phyloP scores from a whole-genome alignment of 2,888 invertebrate species.

The Drosophila meridionalis region DNA sequence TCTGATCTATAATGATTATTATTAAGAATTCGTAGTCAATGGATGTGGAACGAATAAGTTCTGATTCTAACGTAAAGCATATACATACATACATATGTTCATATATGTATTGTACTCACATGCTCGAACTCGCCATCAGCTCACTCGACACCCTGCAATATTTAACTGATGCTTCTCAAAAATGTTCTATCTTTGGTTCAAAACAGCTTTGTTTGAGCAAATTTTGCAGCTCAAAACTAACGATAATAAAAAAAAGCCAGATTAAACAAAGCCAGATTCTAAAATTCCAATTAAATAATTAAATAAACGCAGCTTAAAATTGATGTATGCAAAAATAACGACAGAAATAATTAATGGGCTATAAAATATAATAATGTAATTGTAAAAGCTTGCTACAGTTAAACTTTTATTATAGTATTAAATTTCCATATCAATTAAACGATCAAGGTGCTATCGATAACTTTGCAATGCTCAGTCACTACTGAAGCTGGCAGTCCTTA shows the following conservation, averaged over 20 bases:
- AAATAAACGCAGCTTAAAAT: not conserved
- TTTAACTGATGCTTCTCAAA: not conserved
- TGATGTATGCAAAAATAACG: not conserved
- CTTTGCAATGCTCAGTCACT: not conserved
- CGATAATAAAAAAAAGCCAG: too few relatives aligned
- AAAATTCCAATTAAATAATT: not conserved
- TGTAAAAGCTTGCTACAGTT: not conserved
- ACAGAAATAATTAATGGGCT: not conserved
- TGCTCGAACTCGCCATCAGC: constrained; percentile 88
- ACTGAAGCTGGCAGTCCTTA: not conserved
- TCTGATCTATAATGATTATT: constrained; percentile 19
- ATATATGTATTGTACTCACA: constrained; percentile 85
- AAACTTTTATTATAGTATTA: not conserved
- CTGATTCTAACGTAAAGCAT: not conserved
- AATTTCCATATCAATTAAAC: not conserved
- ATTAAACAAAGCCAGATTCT: not conserved
- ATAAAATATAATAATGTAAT: not conserved
- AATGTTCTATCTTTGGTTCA: not conserved
- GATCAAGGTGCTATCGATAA: not conserved
- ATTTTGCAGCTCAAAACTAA: too few relatives aligned
- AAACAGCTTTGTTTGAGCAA: not conserved
- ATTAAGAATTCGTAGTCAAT: constrained; percentile 39
- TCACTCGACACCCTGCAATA: too few relatives aligned
- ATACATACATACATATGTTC: constrained; percentile 79
- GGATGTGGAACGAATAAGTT: constrained; percentile 14